These are phyloP conservation scores for Oreotragus oreotragus DNA, from an alignment of 2,113 vertebrate species.

Conservation along the genomic window DNA sequence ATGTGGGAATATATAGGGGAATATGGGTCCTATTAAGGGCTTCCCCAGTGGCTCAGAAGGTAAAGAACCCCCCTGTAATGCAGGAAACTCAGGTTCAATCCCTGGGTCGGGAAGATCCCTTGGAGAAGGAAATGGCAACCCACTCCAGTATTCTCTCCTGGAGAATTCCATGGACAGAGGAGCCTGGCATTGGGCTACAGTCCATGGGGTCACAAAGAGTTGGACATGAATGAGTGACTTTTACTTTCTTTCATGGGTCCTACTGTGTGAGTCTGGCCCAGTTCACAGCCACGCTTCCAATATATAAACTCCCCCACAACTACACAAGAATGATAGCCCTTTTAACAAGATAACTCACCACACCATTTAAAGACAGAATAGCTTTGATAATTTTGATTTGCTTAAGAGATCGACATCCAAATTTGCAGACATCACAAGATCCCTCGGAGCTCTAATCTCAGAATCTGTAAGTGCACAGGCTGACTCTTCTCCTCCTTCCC, in stretches of 20 bases:
- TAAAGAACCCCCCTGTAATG: neutral
- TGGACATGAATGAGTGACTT: neutral
- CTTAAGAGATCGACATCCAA: neutral
- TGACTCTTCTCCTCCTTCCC: neutral
- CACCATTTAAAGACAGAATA: neutral
- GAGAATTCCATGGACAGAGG: neutral
- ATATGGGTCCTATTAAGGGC: neutral
- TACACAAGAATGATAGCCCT: neutral
- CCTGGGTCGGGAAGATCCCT: neutral
- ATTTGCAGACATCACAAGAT: neutral
- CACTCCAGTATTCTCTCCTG: neutral
- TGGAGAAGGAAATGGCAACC: neutral
- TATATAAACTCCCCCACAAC: neutral
- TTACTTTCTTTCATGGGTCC: neutral
- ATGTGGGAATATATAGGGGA: neutral
- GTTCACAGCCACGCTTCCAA: neutral
- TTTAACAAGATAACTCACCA: conserved; percentile 12
- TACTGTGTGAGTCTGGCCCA: neutral
- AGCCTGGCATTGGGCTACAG: neutral
- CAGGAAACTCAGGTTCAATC: neutral
- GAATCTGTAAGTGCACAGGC: neutral
- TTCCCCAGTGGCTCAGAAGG: neutral
- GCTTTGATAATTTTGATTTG: conserved; percentile 13
- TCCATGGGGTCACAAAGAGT: neutral
- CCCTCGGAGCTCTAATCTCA: neutral